phyloP scores from a whole-genome alignment of 2,797 vertebrate genomes.

The Epinephelus awoara region DNA sequence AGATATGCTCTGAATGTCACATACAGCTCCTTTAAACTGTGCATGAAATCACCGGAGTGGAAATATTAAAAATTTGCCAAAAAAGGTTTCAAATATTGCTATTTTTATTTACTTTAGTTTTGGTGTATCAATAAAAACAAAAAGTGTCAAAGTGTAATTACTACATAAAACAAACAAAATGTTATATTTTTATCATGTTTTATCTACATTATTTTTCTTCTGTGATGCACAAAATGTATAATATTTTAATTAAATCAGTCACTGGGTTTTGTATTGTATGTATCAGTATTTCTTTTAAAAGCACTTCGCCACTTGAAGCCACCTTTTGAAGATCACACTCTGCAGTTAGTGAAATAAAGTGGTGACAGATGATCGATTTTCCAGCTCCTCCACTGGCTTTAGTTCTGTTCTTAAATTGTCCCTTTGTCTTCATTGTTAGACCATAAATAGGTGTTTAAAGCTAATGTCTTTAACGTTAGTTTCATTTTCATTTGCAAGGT shows the following conservation, averaged over 20 bases:
- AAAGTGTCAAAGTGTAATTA: not conserved
- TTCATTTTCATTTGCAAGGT: not conserved
- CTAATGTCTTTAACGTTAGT: not conserved
- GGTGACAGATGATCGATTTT: not conserved
- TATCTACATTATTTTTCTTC: not conserved
- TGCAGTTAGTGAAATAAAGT: constrained; percentile 1
- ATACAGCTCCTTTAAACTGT: too few relatives aligned
- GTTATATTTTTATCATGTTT: not conserved
- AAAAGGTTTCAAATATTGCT: not conserved
- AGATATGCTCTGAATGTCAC: too few relatives aligned
- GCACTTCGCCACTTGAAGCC: not conserved
- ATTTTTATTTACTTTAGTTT: too few relatives aligned
- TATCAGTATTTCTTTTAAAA: not conserved
- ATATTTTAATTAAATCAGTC: constrained; percentile 8
- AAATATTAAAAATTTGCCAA: not conserved
- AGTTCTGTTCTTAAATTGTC: too few relatives aligned
- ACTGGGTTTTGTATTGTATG: not conserved
- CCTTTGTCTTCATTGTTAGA: not conserved
- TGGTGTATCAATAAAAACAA: too few relatives aligned
- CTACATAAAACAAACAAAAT: not conserved
- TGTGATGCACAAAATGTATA: not conserved
- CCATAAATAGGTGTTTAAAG: not conserved
- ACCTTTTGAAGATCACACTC: not conserved
- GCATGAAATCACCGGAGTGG: not conserved
- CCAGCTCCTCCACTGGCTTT: too few relatives aligned